Base-by-base conservation (phyloP, 1,140 invertebrate species). In the Drosophila navojoa region DNA sequence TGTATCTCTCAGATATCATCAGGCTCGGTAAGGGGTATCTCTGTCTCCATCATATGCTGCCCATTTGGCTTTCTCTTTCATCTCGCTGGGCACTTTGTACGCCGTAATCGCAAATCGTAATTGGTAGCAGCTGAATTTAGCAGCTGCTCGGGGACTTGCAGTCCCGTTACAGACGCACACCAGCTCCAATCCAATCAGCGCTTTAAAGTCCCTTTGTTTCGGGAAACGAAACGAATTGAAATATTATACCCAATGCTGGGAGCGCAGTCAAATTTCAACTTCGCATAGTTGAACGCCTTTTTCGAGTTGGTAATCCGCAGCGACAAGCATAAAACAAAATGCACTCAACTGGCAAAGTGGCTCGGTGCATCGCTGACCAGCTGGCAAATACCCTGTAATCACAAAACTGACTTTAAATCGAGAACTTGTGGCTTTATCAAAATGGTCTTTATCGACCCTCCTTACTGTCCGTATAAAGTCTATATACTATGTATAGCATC, bases 281-380 rank as follows among this genome's bases (percentile, higher is more conserved):
- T 59, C 27, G 38, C 38, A 66, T 49, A 79, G 69, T 58, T 69
- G 58, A 60, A 54, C 61, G 73, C 73, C 64, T 71, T 47, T 81
- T 75, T 72, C 68, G 67, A 85, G 81, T 79, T 81, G 60, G 79
- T 86, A 87, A 87, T 81, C 81, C 82, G 60, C 77, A 68, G 25
- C 54, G 44, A 49, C 49, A 69, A 72, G 61, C 68, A 58, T 38
- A 62, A 78, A 59, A 61, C 27, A 63, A 54, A 53, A 58, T 38
- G 49, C 62, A 73, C 49, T 42, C 19, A 70, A 57, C 29, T 58
- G 42, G 25, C 42, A n/a, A 49, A 58, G 54, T 9, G 5, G 3
- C 38, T n/a, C 13, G 27, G 40, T 25, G 5, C 1, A 6, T 45
- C 5, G n/a, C 2, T 16, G 40, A 2, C 27, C 5, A 16, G 25